Conservation (phyloP, 35 echinoderm and acorn worm genomes). For the Chiridota heheva region DNA sequence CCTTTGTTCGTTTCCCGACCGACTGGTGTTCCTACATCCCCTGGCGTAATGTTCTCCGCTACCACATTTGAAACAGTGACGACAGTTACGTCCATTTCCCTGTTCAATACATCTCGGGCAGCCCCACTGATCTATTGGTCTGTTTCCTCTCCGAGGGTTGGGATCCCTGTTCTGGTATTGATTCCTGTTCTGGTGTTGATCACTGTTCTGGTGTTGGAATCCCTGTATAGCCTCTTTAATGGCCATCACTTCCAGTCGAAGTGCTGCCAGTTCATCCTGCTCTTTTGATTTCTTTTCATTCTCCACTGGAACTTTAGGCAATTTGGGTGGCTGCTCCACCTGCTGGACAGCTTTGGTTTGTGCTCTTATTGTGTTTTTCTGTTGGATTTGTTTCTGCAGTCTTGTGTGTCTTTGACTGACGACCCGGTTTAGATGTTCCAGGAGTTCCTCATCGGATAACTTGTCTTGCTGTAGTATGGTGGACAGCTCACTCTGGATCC, state of each 20-base stretch:
- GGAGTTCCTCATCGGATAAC: constrained; percentile 30
- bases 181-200: too few species aligned
- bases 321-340: too few species aligned
- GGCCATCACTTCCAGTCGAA: too few species aligned
- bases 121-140: constrained; percentile 17
- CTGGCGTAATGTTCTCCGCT: constrained; percentile 28
- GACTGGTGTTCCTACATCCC: background rate
- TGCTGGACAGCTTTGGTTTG: constrained; percentile 13
- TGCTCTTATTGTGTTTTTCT: too few species aligned
- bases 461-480: background rate
- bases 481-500: constrained; percentile 11
- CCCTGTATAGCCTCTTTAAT: too few species aligned
- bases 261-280: too few species aligned
- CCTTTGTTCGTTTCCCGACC: constrained; percentile 22
- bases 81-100: constrained; percentile 7
- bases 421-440: constrained; percentile 20
- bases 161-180: too few species aligned
- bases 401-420: constrained; percentile 9
- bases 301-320: background rate
- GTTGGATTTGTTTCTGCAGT: constrained; percentile 2
- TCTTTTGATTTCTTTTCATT: too few species aligned
- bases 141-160: too few species aligned
- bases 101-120: constrained; percentile 15
- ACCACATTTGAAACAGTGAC: constrained; percentile 57
- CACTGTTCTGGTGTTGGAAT: too few species aligned